These are phyloP conservation scores for Catostylus mosaicus DNA, from an alignment of 30 jellyfish, hydroid and myxozoan genomes.

Conservation along the genomic window DNA sequence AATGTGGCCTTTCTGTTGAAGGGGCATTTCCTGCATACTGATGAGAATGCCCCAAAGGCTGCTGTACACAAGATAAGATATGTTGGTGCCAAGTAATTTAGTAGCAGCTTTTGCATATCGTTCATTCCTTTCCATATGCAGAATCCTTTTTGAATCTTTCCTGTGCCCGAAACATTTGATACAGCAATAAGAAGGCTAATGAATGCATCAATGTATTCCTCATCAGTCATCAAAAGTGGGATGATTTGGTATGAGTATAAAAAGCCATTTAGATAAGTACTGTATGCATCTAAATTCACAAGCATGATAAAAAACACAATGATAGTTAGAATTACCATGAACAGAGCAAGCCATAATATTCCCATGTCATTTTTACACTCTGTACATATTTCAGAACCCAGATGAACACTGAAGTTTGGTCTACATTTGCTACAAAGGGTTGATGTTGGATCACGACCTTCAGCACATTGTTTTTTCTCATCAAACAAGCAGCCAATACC, in stretches of 20 bases:
- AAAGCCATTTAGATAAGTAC: slow-evolving; percentile 69
- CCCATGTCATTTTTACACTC: slow-evolving; percentile 4
- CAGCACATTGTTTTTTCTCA: slow-evolving; percentile 48
- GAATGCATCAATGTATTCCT: slow-evolving; percentile 6
- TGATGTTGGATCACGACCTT: slow-evolving; percentile 59
- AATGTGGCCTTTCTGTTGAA: slow-evolving; percentile 24
- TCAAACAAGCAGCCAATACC: slow-evolving; percentile 40
- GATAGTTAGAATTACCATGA: neutral
- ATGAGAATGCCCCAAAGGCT: slow-evolving; percentile 33
- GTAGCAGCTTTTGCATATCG: slow-evolving; percentile 47
- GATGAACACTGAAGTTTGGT: slow-evolving; percentile 41
- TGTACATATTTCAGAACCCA: slow-evolving; percentile 73
- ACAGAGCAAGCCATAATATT: slow-evolving; percentile 6
- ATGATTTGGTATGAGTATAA: slow-evolving; percentile 74
- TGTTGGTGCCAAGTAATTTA: slow-evolving; percentile 70
- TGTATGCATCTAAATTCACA: slow-evolving; percentile 61
- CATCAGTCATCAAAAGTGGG: slow-evolving; percentile 36
- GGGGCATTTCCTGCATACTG: neutral
- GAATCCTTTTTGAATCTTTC: slow-evolving; percentile 41
- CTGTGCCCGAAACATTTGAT: slow-evolving; percentile 51
- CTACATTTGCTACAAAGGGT: slow-evolving; percentile 73
- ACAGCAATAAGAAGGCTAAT: slow-evolving; percentile 40
- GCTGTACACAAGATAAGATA: slow-evolving; percentile 44
- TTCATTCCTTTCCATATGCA: slow-evolving; percentile 56
- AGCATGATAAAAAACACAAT: slow-evolving; percentile 44